A percentile compares a stretch with the other conserved stretches of the same genome.
These are phyloP conservation scores for Oikopleura albicans DNA, from an alignment of 23 tunicate genomes.

Conservation along the genomic window DNA sequence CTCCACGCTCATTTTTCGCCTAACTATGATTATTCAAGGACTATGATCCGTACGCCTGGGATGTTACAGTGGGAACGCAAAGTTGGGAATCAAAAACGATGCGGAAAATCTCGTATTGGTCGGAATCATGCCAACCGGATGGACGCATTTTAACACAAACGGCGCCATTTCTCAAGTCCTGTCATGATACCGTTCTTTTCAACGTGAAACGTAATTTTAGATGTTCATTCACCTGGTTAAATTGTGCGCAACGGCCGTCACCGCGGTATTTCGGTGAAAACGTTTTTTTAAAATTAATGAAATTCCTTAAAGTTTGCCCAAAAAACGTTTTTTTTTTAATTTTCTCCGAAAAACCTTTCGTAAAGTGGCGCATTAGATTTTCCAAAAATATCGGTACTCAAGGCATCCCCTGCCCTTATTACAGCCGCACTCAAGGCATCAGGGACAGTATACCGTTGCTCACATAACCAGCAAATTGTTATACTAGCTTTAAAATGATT, in stretches of 20 bases:
- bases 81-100: neutral
- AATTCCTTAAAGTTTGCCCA: neutral
- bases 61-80: neutral
- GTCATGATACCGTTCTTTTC: neutral
- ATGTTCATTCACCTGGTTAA: too few relatives aligned
- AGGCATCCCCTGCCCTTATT: too few relatives aligned
- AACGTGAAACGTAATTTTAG: neutral
- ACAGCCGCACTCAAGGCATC: too few relatives aligned
- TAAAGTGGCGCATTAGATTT: too few relatives aligned
- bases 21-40: neutral
- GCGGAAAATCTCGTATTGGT: slow-evolving; percentile 1
- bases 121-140: neutral
- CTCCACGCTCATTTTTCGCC: too few relatives aligned
- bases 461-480: too few relatives aligned
- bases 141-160: neutral
- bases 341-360: neutral
- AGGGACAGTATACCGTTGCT: too few relatives aligned
- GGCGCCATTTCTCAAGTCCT: neutral
- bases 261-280: too few relatives aligned
- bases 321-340: neutral
- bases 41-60: slow-evolving; percentile 17
- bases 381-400: neutral
- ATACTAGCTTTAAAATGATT: too few relatives aligned
- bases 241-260: too few relatives aligned
- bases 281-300: too few relatives aligned